These are phyloP conservation scores for Megaceryle maxima DNA, from an alignment of 2,113 vertebrate genomes.

Conservation along the genomic window DNA sequence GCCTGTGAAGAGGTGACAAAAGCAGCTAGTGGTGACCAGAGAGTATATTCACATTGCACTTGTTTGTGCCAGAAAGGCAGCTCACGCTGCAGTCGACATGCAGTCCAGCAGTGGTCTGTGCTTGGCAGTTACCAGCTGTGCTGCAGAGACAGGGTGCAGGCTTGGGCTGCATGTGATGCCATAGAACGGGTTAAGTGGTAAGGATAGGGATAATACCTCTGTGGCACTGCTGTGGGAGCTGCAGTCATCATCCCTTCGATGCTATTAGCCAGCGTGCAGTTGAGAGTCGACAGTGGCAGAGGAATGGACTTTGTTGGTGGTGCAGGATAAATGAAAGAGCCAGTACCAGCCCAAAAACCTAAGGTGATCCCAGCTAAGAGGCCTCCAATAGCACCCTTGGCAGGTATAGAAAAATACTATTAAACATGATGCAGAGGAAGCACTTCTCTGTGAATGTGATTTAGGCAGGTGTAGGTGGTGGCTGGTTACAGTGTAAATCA, in stretches of 20 bases:
- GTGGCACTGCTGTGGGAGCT: not conserved
- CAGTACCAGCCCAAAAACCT: conserved; percentile 79
- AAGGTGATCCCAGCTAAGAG: conserved; percentile 74
- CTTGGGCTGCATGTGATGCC: not conserved
- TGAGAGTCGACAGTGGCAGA: conserved; percentile 71
- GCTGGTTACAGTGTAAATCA: fast-evolving
- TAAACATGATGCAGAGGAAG: not conserved
- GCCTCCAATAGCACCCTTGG: conserved; percentile 81
- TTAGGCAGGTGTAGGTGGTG: not conserved
- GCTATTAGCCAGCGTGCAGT: conserved; percentile 59
- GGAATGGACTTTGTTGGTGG: conserved; percentile 69
- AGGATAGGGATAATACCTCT: conserved; percentile 39
- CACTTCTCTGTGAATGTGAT: fast-evolving
- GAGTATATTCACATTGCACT: fast-evolving
- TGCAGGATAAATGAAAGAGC: conserved; percentile 79
- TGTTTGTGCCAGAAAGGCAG: not conserved
- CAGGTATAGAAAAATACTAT: not conserved
- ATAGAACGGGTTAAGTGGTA: fast-evolving
- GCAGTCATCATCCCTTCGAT: not conserved
- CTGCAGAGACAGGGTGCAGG: not conserved
- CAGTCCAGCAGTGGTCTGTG: not conserved
- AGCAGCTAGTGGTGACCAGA: fast-evolving
- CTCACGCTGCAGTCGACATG: fast-evolving
- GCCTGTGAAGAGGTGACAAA: conserved; percentile 61
- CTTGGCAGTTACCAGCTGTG: not conserved